Evolutionary conservation across 64 coral and sea anemone genomes (phyloP), one percentile per base, ranked within the genome.

Genomic region (Astreopora myriophthalma): DNA sequence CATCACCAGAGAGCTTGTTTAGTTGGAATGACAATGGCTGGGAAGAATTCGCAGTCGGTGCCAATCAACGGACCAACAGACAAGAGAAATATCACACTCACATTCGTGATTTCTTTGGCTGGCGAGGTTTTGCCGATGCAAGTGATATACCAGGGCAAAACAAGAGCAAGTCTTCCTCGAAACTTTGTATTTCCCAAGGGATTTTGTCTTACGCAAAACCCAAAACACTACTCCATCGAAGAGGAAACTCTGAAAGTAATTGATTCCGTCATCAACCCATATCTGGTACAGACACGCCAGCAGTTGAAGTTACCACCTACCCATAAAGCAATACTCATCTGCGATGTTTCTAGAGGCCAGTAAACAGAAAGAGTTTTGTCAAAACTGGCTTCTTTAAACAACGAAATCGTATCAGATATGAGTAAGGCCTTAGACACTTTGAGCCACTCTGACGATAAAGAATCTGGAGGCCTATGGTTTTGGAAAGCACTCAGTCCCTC

Each of bases 281-380:
- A 92, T 75, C 23, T 92, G 90, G 69, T 92, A 42, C 6, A 85
- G 80, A 94, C 38, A 94, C 75, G 77, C 85, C 39, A 89, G 92
- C 39, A 94, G 75, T 63, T 89, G 61, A 60, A 73, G 46, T 73
- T 94, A 63, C 92, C 92, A 74, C 77, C 65, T 36, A 39, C 85
- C 49, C 92, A 94, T 44, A 88, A 94, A 89, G 86, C 85, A 64
- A 71, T 94, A 46, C 85, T 94, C 65, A 89, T 94, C 92, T 94
- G 85, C 76, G 92, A 89, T 88, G 85, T 81, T 79, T 94, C 88
- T 74, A 71, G 92, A 80, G 92, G 85, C 48, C 92, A 94, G 66
- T 88, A 32, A 94, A 94, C 92, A 42, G 61, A 88, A 73, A 79
- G 48, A 57, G 85, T 88, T 71, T 88, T 55, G 62, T 88, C 84